A percentile compares a stretch with the other conserved stretches of the same genome.
These are phyloP conservation scores for Temnothorax curvispinosus DNA, from an alignment of 1,140 invertebrate genomes.

Conservation along the genomic window DNA sequence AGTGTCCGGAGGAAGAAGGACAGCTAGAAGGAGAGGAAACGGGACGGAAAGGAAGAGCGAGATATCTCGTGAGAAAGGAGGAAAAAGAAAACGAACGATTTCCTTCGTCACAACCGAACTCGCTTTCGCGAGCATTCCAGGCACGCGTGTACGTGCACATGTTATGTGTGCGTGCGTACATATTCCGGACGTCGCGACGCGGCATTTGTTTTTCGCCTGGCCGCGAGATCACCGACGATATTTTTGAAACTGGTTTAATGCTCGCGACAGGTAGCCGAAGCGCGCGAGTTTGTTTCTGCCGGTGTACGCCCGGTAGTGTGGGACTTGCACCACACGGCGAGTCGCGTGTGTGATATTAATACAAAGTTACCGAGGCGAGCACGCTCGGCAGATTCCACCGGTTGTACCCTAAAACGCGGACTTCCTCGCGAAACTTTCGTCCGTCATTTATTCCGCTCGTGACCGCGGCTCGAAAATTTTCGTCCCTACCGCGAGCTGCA, in stretches of 20 bases:
- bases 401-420: not conserved
- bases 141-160: not conserved
- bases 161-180: too few species aligned
- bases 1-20: not conserved
- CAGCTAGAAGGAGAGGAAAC: not conserved
- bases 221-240: slow-evolving; percentile 36
- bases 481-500: not conserved
- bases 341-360: slow-evolving; percentile 52
- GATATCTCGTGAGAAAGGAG: slow-evolving; percentile 16
- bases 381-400: not conserved
- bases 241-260: slow-evolving; percentile 59
- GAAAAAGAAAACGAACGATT: slow-evolving; percentile 26
- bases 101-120: slow-evolving; percentile 2
- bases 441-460: slow-evolving; percentile 19
- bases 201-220: slow-evolving; percentile 47
- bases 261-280: slow-evolving; percentile 49
- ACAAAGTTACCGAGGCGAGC: slow-evolving; percentile 38
- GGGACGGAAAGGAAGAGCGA: not conserved
- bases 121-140: slow-evolving; percentile 30
- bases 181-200: slow-evolving; percentile 20
- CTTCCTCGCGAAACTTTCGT: not conserved
- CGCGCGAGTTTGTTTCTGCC: slow-evolving; percentile 1
- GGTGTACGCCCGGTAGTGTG: not conserved
- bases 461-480: not conserved
- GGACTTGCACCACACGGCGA: slow-evolving; percentile 21